A percentile compares a stretch with the other conserved stretches of the same genome.
Conservation (phyloP, 2,113 vertebrate species). For the Arothron firmamentum region DNA sequence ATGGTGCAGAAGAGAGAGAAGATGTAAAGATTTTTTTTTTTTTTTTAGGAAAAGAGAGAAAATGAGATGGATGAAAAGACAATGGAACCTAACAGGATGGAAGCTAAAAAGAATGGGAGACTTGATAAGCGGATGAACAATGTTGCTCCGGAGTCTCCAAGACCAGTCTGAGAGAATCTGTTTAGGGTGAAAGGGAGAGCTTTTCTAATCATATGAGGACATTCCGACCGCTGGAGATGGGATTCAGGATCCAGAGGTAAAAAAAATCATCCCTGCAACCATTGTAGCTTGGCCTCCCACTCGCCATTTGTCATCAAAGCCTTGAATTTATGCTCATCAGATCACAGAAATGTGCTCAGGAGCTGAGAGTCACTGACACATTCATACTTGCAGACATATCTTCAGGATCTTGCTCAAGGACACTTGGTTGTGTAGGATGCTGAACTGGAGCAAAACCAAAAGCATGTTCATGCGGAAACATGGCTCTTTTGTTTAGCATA, state of each 20-base stretch:
- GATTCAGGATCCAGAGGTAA: conserved; percentile 26
- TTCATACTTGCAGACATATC: no score
- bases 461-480: no score
- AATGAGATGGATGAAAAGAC: conserved; percentile 20
- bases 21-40: conserved; percentile 16
- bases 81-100: conserved; percentile 1
- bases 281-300: background rate
- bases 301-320: conserved; percentile 36
- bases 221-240: conserved; percentile 6
- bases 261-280: conserved; percentile 32
- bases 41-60: background rate
- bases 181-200: background rate
- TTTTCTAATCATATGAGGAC: conserved; percentile 21
- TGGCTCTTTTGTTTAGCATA: no score
- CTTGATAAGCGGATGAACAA: conserved; percentile 17
- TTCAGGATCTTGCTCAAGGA: no score
- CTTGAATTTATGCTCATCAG: conserved; percentile 10
- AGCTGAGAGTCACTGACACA: no score
- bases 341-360: conserved; percentile 26
- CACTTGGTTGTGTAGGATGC: no score
- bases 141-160: conserved; percentile 7
- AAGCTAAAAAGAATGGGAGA: conserved; percentile 8
- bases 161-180: no score
- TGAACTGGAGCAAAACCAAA: no score
- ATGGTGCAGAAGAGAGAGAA: conserved; percentile 34